These are phyloP conservation scores for Metalampra italica DNA, from an alignment of 2,888 invertebrate species.

Conservation along the genomic window DNA sequence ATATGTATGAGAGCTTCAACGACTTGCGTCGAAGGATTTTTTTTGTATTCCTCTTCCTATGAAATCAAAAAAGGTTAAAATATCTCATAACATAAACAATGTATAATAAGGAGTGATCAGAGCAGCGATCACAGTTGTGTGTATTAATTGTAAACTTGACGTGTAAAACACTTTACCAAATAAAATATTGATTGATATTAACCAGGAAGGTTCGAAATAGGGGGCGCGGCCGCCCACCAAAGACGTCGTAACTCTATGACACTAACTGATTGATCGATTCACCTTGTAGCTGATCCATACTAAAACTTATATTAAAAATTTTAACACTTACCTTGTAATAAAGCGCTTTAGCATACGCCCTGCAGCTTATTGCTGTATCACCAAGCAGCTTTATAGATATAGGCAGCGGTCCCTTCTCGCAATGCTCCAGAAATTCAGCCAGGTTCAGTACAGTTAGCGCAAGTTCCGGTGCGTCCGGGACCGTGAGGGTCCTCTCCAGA, in stretches of 20 bases:
- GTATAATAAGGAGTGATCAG: no score
- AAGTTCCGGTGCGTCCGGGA: constrained; percentile 95
- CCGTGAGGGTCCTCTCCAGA: constrained; percentile 91
- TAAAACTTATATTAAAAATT: background rate
- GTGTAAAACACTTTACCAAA: no score
- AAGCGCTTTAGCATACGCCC: constrained; percentile 83
- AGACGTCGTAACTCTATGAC: no score
- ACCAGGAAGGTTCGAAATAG: no score
- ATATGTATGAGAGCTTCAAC: constrained; percentile 96
- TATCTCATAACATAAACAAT: background rate
- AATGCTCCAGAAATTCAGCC: constrained; percentile 99
- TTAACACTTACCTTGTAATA: constrained; percentile 73
- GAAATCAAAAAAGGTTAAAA: constrained; percentile 15
- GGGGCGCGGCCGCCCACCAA: no score
- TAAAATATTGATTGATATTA: no score
- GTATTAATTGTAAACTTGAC: no score
- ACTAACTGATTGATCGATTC: no score
- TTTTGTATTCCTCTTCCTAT: constrained; percentile 93
- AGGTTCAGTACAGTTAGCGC: constrained; percentile 96
- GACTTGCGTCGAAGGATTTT: constrained; percentile 82
- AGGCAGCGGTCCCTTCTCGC: constrained; percentile 96
- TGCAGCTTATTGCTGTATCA: constrained; percentile 94
- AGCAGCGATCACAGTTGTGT: no score
- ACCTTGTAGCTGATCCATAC: no score
- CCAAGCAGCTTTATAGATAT: constrained; percentile 92